Evolutionary conservation across 2,113 vertebrate species (phyloP).

Genomic region (Notechis scutatus): DNA sequence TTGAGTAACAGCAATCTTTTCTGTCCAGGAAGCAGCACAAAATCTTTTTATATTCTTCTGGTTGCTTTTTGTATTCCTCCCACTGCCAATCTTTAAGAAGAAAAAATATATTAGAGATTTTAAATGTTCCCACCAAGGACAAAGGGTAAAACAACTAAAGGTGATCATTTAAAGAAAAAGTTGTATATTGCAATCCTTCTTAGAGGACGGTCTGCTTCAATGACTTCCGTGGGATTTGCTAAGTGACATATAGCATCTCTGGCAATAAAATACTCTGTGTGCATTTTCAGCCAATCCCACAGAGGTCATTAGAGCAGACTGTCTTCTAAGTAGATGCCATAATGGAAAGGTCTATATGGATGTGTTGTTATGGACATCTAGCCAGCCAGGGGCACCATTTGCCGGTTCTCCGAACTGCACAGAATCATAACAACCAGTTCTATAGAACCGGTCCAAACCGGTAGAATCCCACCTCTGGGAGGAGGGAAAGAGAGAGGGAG

Average conservation of each 20-base stretch:
- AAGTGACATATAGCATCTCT: not conserved
- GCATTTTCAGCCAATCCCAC: not conserved
- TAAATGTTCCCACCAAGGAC: not conserved
- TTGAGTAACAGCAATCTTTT: constrained; percentile 98
- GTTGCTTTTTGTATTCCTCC: constrained; percentile 83
- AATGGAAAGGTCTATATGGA: too few relatives aligned
- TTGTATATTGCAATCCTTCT: not conserved
- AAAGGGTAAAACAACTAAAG: not conserved
- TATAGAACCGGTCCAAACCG: too few relatives aligned
- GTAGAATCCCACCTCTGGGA: too few relatives aligned
- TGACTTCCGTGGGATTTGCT: not conserved
- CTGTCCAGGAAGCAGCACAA: constrained; percentile 95
- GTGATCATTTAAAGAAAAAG: not conserved
- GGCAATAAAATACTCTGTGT: not conserved
- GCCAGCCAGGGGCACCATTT: too few relatives aligned
- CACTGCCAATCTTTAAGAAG: constrained; percentile 86
- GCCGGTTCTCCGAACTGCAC: too few relatives aligned
- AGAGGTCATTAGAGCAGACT: too few relatives aligned
- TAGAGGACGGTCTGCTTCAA: not conserved
- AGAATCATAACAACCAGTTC: too few relatives aligned
- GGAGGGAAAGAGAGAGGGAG: too few relatives aligned
- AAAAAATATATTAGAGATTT: not conserved
- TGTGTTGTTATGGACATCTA: too few relatives aligned
- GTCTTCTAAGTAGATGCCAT: too few relatives aligned
- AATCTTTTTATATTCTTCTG: constrained; percentile 89